Percentiles rank a stretch among this genome's conserved stretches.
These are phyloP conservation scores for Steinernema feltiae DNA, from an alignment of 1,140 invertebrate species.

Conservation along the genomic window DNA sequence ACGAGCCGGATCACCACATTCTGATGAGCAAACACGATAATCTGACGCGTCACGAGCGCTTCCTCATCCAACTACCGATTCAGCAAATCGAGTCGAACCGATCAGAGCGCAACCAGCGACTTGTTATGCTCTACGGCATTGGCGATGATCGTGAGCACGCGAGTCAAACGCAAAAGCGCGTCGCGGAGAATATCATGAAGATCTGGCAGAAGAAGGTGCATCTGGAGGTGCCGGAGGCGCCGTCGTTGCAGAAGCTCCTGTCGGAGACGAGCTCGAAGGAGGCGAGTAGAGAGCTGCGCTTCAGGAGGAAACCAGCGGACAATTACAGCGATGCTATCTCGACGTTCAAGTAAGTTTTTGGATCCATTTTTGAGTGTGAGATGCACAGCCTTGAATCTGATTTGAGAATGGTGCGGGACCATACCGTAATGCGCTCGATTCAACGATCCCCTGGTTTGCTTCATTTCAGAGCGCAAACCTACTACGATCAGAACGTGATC, in stretches of 20 bases:
- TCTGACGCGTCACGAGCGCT: neutral
- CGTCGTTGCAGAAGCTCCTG: neutral
- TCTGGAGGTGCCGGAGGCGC: neutral
- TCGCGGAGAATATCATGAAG: neutral
- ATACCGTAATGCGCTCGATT: too few species aligned
- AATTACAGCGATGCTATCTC: neutral
- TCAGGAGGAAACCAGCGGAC: neutral
- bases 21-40: slow-evolving; percentile 1
- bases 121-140: slow-evolving; percentile 1
- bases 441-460: too few species aligned
- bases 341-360: neutral
- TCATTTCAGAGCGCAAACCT: neutral
- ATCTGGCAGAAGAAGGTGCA: slow-evolving; percentile 13
- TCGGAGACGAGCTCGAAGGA: neutral
- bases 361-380: too few species aligned
- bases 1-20: neutral
- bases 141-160: neutral
- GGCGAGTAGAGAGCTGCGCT: neutral
- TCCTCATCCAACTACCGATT: neutral
- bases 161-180: neutral
- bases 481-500: slow-evolving; percentile 5
- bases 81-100: neutral
- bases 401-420: too few species aligned
- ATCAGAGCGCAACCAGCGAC: neutral
- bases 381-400: too few species aligned